A percentile compares a stretch with the other conserved stretches of the same genome.
These are phyloP conservation scores for Apamea anceps DNA, from an alignment of 2,888 invertebrate species.

Conservation along the genomic window DNA sequence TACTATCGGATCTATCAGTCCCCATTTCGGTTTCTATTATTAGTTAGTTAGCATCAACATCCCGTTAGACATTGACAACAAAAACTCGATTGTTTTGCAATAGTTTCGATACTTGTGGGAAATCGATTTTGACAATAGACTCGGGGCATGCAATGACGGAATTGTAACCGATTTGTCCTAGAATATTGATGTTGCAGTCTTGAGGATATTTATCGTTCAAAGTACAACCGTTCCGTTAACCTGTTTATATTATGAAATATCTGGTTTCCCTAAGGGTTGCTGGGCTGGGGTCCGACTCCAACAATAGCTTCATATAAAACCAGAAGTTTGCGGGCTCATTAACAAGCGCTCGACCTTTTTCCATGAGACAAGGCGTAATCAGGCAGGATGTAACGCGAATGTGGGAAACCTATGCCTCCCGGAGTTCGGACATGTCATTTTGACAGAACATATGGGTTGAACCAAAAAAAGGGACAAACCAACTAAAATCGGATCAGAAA, in stretches of 20 bases:
- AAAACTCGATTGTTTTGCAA: conserved; percentile 68
- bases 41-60: conserved; percentile 60
- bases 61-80: conserved; percentile 61
- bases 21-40: conserved; percentile 56
- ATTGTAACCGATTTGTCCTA: conserved; percentile 50
- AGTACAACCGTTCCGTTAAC: conserved; percentile 34
- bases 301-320: conserved; percentile 17
- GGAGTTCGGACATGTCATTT: conserved; percentile 11
- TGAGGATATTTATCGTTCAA: conserved; percentile 45
- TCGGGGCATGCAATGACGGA: conserved; percentile 56
- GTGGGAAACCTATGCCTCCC: not conserved
- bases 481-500: conserved; percentile 23
- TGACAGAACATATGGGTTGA: conserved; percentile 13
- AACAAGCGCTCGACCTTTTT: conserved; percentile 8
- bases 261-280: conserved; percentile 16
- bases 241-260: conserved; percentile 15
- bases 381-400: conserved; percentile 10
- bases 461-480: conserved; percentile 5
- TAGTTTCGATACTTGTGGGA: conserved; percentile 69
- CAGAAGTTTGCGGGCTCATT: conserved; percentile 24
- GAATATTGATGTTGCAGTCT: conserved; percentile 54
- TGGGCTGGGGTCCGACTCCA: not conserved
- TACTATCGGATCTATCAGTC: conserved; percentile 55
- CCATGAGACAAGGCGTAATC: conserved; percentile 10
- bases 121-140: conserved; percentile 62